Evolutionary conservation across 2,113 vertebrate species (phyloP).

Genomic region (Solenodon paradoxus): DNA sequence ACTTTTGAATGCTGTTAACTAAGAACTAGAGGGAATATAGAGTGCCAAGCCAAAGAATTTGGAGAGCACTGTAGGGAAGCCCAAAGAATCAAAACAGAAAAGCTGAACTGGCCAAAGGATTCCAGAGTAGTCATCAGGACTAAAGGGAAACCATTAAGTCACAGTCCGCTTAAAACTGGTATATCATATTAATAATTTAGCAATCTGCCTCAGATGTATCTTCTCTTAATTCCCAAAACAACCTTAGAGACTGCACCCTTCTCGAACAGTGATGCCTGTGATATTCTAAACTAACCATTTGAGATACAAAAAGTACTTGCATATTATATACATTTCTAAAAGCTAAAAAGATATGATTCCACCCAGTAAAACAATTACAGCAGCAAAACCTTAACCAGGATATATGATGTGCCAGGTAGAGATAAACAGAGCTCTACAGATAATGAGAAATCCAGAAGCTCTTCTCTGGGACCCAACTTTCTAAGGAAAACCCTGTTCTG

Average conservation of each 20-base stretch:
- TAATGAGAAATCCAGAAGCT: too few relatives aligned
- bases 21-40: not conserved
- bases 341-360: not conserved
- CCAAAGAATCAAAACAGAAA: not conserved
- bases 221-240: constrained; percentile 3
- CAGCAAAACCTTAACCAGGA: not conserved
- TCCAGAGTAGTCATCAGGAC: not conserved
- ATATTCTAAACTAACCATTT: not conserved
- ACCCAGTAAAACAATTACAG: not conserved
- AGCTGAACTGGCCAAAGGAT: not conserved
- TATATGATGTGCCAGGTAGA: not conserved
- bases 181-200: not conserved
- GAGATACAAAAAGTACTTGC: not conserved
- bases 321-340: constrained; percentile 5
- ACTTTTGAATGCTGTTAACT: not conserved
- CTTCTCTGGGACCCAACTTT: too few relatives aligned
- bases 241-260: not conserved
- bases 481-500: too few relatives aligned
- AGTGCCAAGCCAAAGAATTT: not conserved
- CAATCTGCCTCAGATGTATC: not conserved
- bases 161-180: not conserved
- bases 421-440: not conserved
- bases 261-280: not conserved
- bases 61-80: not conserved
- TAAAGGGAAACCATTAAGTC: not conserved